Conservation (phyloP, 2,113 vertebrate species). For the Alexandromys fortis region DNA sequence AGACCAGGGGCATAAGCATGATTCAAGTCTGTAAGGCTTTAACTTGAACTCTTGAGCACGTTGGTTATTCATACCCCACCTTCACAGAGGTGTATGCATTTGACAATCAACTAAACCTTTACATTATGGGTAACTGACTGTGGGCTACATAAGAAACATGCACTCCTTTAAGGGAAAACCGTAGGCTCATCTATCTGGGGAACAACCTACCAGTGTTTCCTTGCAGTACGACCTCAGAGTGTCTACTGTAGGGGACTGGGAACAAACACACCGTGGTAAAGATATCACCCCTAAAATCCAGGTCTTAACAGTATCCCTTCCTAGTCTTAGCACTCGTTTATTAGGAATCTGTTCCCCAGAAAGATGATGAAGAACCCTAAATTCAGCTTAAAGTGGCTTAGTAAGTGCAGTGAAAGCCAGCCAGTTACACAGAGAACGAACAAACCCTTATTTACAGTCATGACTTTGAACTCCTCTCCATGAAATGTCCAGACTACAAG, state of each 20-base stretch:
- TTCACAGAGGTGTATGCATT: constrained; percentile 39
- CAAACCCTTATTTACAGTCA: constrained; percentile 61
- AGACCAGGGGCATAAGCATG: constrained; percentile 56
- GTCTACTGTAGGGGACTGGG: constrained; percentile 57
- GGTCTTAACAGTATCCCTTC: constrained; percentile 53
- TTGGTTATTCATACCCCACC: background rate
- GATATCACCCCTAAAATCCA: constrained; percentile 9
- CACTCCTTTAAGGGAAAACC: constrained; percentile 54
- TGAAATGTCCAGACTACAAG: constrained; percentile 50
- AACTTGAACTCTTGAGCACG: constrained; percentile 44
- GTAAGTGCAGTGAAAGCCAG: background rate
- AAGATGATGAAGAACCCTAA: constrained; percentile 55
- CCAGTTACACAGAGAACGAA: constrained; percentile 13
- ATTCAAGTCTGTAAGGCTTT: constrained; percentile 50
- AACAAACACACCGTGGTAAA: constrained; percentile 57
- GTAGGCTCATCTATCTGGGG: constrained; percentile 67
- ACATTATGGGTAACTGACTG: constrained; percentile 31
- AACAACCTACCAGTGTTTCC: constrained; percentile 66
- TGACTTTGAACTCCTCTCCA: constrained; percentile 59
- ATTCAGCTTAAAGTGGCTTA: constrained; percentile 55
- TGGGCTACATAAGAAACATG: constrained; percentile 50
- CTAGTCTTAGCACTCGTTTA: constrained; percentile 52
- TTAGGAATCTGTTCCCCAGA: constrained; percentile 47
- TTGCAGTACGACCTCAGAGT: constrained; percentile 70
- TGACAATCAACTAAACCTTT: constrained; percentile 51